Base-by-base conservation (phyloP, 2,888 invertebrate genomes). In the Vannuccia rotundouncinata region DNA sequence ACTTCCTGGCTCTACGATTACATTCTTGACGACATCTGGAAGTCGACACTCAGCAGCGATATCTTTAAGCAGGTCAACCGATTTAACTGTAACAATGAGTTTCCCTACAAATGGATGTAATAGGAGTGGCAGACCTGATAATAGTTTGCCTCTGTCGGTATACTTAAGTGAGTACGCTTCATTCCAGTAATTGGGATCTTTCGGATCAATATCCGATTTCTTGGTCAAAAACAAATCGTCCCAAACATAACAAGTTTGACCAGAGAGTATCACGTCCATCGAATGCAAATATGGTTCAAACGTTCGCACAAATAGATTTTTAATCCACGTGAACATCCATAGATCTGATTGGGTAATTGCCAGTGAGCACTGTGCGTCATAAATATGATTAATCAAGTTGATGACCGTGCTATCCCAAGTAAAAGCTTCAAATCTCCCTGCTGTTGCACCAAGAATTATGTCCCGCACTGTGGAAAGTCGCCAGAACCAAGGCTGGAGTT, bases 261-360 rank as follows among this genome's bases (percentile, higher is more conserved):
- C 74, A 13, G 27, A 27, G 5, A 73, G 29, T n/a, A 73, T n/a
- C 22, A 27, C 27, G 22, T 73, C 74, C 74, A 73, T 13, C 5
- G 74, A 73, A 27, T n/a, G 27, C 74, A 73, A 73, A 22, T 73
- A 73, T 13, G 74, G 74, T n/a, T 73, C 74, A 73, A 73, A 22
- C 27, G 74, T 73, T 22, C 27, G 22, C 2, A 73, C 74, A 73
- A 73, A 73, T 10, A 73, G 27, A 13, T 13, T n/a, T n/a, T n/a
- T 22, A 5, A 73, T n/a, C 22, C 27, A 73, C 74, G 27, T n/a
- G 5, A 73, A 27, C 74, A 27, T n/a, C 27, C 27, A 22, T 5
- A 5, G 27, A 22, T 73, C 74, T 5, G n/a, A 22, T n/a, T n/a
- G 10, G n/a, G 74, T 73, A 5, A 27, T 73, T 28, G 27, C 22